Percentiles rank a stretch among this genome's conserved stretches.
Conservation (phyloP, 2,113 vertebrate genomes). For the Cephalopholis sonnerati region DNA sequence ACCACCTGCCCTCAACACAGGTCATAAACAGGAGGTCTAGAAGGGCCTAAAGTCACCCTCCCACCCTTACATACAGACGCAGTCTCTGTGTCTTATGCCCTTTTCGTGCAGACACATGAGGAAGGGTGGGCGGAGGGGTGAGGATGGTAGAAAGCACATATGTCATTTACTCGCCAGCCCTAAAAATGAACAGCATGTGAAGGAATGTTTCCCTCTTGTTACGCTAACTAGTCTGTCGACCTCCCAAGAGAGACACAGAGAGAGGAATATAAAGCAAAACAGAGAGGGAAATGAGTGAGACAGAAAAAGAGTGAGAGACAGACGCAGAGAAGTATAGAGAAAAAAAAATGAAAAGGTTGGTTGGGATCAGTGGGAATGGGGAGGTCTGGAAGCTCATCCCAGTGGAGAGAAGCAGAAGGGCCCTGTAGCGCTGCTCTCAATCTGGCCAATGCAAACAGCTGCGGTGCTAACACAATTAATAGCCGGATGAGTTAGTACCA, state of each 20-base stretch:
- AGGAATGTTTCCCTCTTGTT: conserved; percentile 51
- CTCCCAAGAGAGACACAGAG: conserved; percentile 15
- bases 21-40: conserved; percentile 53
- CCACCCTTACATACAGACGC: conserved; percentile 4
- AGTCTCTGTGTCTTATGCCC: conserved; percentile 2
- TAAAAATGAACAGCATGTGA: conserved; percentile 48
- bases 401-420: conserved; percentile 94
- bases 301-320: conserved; percentile 12
- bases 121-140: conserved; percentile 15
- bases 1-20: conserved; percentile 68
- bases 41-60: conserved; percentile 17
- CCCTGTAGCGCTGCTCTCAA: conserved; percentile 93
- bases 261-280: conserved; percentile 19
- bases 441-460: conserved; percentile 95
- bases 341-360: conserved; percentile 56
- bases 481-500: conserved; percentile 97
- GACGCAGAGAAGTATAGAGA: conserved; percentile 7
- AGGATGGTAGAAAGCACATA: conserved; percentile 46
- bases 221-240: neutral
- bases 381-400: conserved; percentile 89
- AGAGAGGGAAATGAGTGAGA: conserved; percentile 29
- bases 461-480: conserved; percentile 96
- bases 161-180: conserved; percentile 29
- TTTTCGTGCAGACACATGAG: conserved; percentile 46
- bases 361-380: conserved; percentile 86